Conservation (phyloP, 2,888 invertebrate genomes). For the Lepidochrysops patricia region DNA sequence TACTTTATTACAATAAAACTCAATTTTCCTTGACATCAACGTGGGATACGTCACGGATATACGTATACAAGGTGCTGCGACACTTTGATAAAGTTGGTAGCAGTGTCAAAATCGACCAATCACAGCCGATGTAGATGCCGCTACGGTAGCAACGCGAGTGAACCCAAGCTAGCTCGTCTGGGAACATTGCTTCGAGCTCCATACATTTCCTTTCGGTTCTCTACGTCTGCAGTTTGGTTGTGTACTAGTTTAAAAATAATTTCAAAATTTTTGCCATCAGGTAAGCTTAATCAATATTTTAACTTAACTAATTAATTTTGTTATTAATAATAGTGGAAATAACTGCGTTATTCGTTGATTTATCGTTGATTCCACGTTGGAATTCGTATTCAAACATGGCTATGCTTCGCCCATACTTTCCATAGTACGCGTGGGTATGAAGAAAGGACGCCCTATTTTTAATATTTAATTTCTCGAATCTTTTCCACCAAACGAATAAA, state of each 20-base stretch:
- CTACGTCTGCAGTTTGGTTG: slow-evolving; percentile 74
- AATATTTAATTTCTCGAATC: slow-evolving; percentile 71
- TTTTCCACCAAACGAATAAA: slow-evolving; percentile 60
- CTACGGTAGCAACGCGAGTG: slow-evolving; percentile 61
- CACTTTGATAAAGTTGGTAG: slow-evolving; percentile 46
- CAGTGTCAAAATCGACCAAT: slow-evolving; percentile 51
- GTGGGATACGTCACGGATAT: slow-evolving; percentile 58
- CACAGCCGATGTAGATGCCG: slow-evolving; percentile 58
- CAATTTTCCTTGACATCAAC: slow-evolving; percentile 28
- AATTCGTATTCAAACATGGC: slow-evolving; percentile 74
- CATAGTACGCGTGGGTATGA: slow-evolving; percentile 70
- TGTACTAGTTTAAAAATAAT: slow-evolving; percentile 71
- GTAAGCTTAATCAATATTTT: slow-evolving; percentile 63
- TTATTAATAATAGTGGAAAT: slow-evolving; percentile 45
- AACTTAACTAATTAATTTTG: slow-evolving; percentile 47
- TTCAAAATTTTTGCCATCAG: slow-evolving; percentile 75
- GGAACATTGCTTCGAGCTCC: slow-evolving; percentile 72
- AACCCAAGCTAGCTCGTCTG: slow-evolving; percentile 69
- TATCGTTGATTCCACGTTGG: slow-evolving; percentile 67
- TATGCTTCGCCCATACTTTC: slow-evolving; percentile 66
- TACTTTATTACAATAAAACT: slow-evolving; percentile 22
- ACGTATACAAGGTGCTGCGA: slow-evolving; percentile 59
- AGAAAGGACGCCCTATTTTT: slow-evolving; percentile 62
- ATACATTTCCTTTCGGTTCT: slow-evolving; percentile 75
- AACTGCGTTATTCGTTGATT: slow-evolving; percentile 43